Percentiles rank a stretch among this genome's conserved stretches.
Evolutionary conservation across 2,113 vertebrate genomes (phyloP).

Genomic region (Dromaius novaehollandiae): DNA sequence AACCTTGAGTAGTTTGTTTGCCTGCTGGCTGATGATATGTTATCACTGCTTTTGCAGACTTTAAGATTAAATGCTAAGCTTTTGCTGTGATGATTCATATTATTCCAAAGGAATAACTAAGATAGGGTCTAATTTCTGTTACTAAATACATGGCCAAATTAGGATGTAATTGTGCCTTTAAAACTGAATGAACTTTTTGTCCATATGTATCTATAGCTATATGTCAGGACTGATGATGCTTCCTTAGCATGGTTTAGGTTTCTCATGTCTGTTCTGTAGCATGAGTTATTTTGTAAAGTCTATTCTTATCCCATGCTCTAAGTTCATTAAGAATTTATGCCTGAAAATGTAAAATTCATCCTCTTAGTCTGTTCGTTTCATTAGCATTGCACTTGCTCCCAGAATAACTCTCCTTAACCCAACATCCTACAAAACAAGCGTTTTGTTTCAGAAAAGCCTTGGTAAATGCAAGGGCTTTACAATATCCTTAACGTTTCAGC

Average conservation of each 20-base stretch:
- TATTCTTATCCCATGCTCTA: slow-evolving; percentile 69
- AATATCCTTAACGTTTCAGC: neutral
- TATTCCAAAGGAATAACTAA: slow-evolving; percentile 11
- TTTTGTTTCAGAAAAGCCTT: slow-evolving; percentile 25
- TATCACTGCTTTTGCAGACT: neutral
- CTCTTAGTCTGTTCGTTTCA: slow-evolving; percentile 52
- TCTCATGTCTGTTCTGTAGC: slow-evolving; percentile 49
- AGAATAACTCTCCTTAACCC: slow-evolving; percentile 61
- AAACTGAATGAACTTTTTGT: neutral
- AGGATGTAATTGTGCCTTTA: neutral
- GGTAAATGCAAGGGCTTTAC: neutral
- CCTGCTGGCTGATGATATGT: neutral
- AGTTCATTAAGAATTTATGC: slow-evolving; percentile 70
- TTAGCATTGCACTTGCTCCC: slow-evolving; percentile 53
- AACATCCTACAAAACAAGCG: slow-evolving; percentile 34
- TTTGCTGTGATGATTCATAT: neutral
- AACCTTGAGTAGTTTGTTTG: neutral
- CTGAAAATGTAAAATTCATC: slow-evolving; percentile 70
- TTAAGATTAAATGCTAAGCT: neutral
- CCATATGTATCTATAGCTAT: neutral
- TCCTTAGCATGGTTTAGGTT: slow-evolving; percentile 43
- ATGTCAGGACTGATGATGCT: neutral
- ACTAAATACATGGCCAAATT: slow-evolving; percentile 2
- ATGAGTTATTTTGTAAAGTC: slow-evolving; percentile 57
- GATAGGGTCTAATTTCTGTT: neutral